Evolutionary conservation across 2,797 vertebrate species (phyloP), one percentile per base, ranked within the genome.

Genomic region (Amphiprion clarkii): DNA sequence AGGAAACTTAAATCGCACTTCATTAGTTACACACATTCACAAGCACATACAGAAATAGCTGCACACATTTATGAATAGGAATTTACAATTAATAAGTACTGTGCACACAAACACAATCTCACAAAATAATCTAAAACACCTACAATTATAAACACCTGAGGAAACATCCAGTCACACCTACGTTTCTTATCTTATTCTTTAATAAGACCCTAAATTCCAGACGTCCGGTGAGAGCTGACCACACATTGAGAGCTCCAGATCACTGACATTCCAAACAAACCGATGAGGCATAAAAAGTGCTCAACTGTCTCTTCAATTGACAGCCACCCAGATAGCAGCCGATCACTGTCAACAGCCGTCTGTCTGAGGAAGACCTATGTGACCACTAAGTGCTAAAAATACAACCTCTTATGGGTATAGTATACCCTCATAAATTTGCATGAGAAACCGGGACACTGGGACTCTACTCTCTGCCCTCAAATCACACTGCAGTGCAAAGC

Each of bases 251-350:
- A 51, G 55, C 73, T 58, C 19, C 76, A 76, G 59, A 66, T 66
- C 59, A 17, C 75, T 78, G 71, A 76, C 82, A 88, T 84, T 83
- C 87, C 86, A 73, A 84, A 85, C 77, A 83, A 88, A 84, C 76
- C 3, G 2, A 81, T 44, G 75, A 76, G 72, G 74, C 69, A 71
- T 74, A 75, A 83, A 85, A 83, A 66, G 62, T 64, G 49, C 77
- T 86, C 82, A 75, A 87, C 81, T 78, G 78, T 73, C 70, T 57
- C 69, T 75, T 83, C 70, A 83, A 81, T 82, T 79, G 74, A 89
- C 77, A 82, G 77, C 84, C 85, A 89, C 89, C 82, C 88, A 89
- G 83, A 79, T 13, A 83, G 87, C 75, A 78, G 80, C 78, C 76
- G 65, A 71, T 85, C 80, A 81, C 77, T 82, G 88, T 86, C 84